Base-by-base conservation (phyloP, 2,113 vertebrate genomes). In the Leucopternis melanops region DNA sequence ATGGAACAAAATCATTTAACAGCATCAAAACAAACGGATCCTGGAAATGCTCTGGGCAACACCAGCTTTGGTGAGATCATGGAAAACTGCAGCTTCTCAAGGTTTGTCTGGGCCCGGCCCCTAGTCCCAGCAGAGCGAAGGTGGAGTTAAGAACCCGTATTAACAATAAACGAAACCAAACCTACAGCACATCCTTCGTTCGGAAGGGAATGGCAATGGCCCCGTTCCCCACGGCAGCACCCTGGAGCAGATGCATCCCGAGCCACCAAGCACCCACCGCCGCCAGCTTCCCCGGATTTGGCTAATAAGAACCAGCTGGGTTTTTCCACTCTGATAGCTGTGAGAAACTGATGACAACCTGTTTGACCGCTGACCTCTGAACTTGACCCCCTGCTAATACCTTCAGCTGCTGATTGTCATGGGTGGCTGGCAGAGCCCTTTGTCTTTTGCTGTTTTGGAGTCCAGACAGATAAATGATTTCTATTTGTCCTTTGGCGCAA, bases 381-480 rank as follows among this genome's bases (percentile, higher is more conserved):
- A 98, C 99, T 98, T 98, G 98, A 98, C 98, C 97, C 94, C 66
- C 70, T 86, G 97, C 98, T 98, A 98, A 99, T 98, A 98, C 98
- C 98, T 98, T 98, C 98, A 98, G 98, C 98, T 99, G 98, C 98
- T 98, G 98, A 98, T 98, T 98, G 98, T 98, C 96, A 98, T 94
- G 97, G 97, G 95, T 91, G 97, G 96, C 96, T 98, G 98, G 98
- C 98, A 78, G 94, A 97, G 97, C 97, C 98, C 97, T 99, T 99
- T 99, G 98, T 99, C 98, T 98, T 87, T 29, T 87, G 92, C 97
- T 98, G 98, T 98, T 98, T 98, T 97, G 98, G 97, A 98, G 98
- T 98, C 98, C 98, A 98, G 98, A 98, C 98, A 99, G 98, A 99
- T 99, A 99, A 99, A 99, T 99, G 98, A 99, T 99, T 99, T 99